Percentiles rank a stretch among this genome's conserved stretches.
phyloP scores from a whole-genome alignment of 2,797 vertebrate genomes.

The Muraenolepis orangiensis region DNA sequence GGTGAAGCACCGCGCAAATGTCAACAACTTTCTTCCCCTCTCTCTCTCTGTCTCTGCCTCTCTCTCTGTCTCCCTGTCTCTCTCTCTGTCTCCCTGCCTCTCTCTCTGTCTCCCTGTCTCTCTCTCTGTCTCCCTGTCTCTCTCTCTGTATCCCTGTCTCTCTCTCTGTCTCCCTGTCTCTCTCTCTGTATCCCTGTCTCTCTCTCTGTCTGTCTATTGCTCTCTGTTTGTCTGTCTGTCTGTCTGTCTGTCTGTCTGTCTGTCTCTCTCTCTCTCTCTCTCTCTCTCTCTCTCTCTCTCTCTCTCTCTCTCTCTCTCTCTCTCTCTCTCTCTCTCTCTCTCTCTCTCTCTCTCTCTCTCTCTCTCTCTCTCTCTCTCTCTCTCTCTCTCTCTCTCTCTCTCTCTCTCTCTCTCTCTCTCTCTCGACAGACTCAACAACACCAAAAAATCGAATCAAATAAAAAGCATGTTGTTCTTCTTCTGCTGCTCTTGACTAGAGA shows the following conservation, averaged over 20 bases:
- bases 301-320: constrained; percentile 10
- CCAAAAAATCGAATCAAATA: too few relatives aligned
- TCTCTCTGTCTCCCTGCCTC: too few relatives aligned
- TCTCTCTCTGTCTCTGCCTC: background rate
- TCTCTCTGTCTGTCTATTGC: background rate
- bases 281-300: constrained; percentile 12
- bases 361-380: constrained; percentile 11
- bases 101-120: too few relatives aligned
- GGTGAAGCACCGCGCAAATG: constrained; percentile 53
- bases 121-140: too few relatives aligned
- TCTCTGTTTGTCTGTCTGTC: background rate
- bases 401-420: too few relatives aligned
- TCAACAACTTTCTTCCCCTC: constrained; percentile 41
- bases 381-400: too few relatives aligned
- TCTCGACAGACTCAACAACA: too few relatives aligned
- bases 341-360: constrained; percentile 2
- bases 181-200: constrained; percentile 8
- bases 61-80: too few relatives aligned
- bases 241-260: constrained; percentile 10
- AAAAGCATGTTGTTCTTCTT: too few relatives aligned
- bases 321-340: background rate
- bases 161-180: constrained; percentile 14
- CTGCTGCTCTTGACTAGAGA: too few relatives aligned
- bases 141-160: constrained; percentile 17
- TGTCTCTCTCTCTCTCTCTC: too few relatives aligned